A percentile compares a stretch with the other conserved stretches of the same genome.
phyloP scores from a whole-genome alignment of 2,888 invertebrate genomes.

The Parnassius smintheus region DNA sequence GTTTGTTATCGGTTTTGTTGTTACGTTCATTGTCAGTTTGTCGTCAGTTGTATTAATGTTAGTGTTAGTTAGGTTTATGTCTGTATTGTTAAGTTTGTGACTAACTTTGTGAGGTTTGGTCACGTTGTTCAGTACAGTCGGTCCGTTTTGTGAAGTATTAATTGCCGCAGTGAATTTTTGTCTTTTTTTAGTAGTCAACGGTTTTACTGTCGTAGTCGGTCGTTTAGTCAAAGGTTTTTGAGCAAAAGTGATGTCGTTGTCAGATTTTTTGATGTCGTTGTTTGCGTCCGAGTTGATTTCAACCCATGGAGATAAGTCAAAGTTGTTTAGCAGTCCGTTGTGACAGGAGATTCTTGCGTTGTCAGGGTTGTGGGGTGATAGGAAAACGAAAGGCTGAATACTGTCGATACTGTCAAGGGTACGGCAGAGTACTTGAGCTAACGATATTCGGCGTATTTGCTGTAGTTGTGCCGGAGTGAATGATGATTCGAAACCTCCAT shows the following conservation, averaged over 20 bases:
- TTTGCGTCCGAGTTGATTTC: conserved; percentile 70
- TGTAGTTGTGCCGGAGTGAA: conserved; percentile 89
- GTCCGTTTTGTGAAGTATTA: conserved; percentile 35
- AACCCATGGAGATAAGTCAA: conserved; percentile 83
- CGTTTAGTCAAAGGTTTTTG: conserved; percentile 26
- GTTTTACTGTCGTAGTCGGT: conserved; percentile 43
- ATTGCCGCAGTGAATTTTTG: conserved; percentile 36
- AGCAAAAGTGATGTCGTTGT: conserved; percentile 38
- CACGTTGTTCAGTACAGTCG: conserved; percentile 32
- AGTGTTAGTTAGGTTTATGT: conserved; percentile 40
- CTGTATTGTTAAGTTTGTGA: conserved; percentile 42
- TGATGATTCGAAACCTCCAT: conserved; percentile 86
- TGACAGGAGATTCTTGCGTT: conserved; percentile 82
- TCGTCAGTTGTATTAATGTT: conserved; percentile 37
- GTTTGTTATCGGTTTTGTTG: conserved; percentile 42
- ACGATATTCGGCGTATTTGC: conserved; percentile 85
- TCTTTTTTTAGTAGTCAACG: conserved; percentile 46
- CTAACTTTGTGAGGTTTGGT: conserved; percentile 43
- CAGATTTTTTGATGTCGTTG: conserved; percentile 63
- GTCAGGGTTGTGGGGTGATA: conserved; percentile 80
- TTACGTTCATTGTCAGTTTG: conserved; percentile 32
- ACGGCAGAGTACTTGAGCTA: conserved; percentile 87
- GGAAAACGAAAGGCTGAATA: conserved; percentile 86
- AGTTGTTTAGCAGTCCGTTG: conserved; percentile 75
- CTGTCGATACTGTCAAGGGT: conserved; percentile 84